Evolutionary conservation across 2,113 vertebrate species (phyloP), one percentile per base, ranked within the genome.

Genomic region (Phyllopteryx taeniolatus): DNA sequence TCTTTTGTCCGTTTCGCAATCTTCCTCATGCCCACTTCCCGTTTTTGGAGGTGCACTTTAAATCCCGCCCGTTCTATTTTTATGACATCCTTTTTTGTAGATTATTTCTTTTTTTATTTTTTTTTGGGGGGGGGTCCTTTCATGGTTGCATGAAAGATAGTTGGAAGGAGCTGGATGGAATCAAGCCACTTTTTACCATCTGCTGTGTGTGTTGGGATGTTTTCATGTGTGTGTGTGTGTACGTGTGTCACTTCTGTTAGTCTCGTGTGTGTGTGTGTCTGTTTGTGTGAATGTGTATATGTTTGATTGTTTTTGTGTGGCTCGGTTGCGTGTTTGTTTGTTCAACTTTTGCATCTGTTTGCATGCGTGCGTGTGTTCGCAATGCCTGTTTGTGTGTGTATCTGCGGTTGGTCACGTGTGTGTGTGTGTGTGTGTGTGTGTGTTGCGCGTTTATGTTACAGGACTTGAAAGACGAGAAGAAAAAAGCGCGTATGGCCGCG

Each of bases 381-480:
- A 27, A 27, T 27, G 27, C 27, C 27, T 27, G 27, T 27, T 27
- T 76, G 31, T 74, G 27, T 27, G 27, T 27, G 27, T 27, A 27
- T 27, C 15, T 49, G 47, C 46, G 46, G 9, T 47, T 13, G 19
- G 15, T 54, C 3, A 10, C 56, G 42, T 72, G 72, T 60, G 42
- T 72, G 72, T n/a, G 6, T 70, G 19, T 60, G 46, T 59, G 35
- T 44, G 22, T 63, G 62, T 73, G 47, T 62, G 63, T 63, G 46
- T 57, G 27, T 27, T 39, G 53, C 73, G 35, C 73, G 15, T 57
- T 79, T 73, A 39, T 2, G 63, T 67, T 89, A 70, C 73, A 99
- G 98, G 98, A 99, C 91, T 90, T 99, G 85, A 99, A 99, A 86
- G 97, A 98, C 80, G 98, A 99, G 86, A 99, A 98, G 92, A 97